Conservation (phyloP, 2,888 invertebrate genomes). For the Chalcosyrphus nemorum region DNA sequence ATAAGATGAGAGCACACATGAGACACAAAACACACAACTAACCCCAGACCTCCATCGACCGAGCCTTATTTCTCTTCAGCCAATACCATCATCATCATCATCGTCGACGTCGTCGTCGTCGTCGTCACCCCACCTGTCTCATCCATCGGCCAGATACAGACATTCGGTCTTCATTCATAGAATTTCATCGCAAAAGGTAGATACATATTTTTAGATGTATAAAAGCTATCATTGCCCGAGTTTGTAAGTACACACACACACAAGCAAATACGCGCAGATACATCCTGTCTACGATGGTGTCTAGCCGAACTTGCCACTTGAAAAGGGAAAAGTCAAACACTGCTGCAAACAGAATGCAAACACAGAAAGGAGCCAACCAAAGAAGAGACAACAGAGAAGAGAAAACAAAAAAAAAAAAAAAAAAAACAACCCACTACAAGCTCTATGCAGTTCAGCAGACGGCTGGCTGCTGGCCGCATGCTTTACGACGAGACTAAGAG, state of each 20-base stretch:
- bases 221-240: constrained; percentile 16
- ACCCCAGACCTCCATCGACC: constrained; percentile 44
- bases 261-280: constrained; percentile 26
- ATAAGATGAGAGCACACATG: constrained; percentile 39
- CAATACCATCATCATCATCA: no score
- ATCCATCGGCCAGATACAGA: constrained; percentile 36
- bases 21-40: constrained; percentile 5
- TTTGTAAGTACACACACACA: constrained; percentile 14
- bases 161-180: constrained; percentile 67
- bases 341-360: background rate
- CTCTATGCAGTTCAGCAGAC: constrained; percentile 41
- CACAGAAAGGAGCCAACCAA: constrained; percentile 30
- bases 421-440: background rate
- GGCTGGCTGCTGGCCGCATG: constrained; percentile 33
- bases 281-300: constrained; percentile 64
- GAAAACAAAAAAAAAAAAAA: constrained; percentile 1
- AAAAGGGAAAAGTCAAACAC: constrained; percentile 64
- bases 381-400: constrained; percentile 24
- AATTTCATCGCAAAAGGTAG: constrained; percentile 51
- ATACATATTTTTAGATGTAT: constrained; percentile 12
- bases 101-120: no score
- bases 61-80: constrained; percentile 44
- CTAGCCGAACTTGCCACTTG: constrained; percentile 67
- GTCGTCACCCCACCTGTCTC: background rate
- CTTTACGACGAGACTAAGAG: constrained; percentile 45